Evolutionary conservation across 2,797 vertebrate species (phyloP).

Genomic region (Mormyrops attenuatus): DNA sequence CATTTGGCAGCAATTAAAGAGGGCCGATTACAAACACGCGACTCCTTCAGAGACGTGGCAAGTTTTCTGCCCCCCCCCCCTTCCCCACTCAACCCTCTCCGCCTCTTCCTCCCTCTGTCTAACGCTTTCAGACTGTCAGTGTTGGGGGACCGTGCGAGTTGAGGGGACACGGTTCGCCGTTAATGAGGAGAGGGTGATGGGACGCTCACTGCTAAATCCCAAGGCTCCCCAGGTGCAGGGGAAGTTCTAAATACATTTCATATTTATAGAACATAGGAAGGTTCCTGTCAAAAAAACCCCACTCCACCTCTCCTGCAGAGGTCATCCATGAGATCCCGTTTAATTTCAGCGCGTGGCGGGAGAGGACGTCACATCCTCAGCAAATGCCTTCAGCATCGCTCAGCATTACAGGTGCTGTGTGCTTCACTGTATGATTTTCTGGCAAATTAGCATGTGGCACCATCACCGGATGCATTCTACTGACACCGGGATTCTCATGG

Average conservation of each 20-base stretch:
- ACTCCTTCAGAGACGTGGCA: conserved; percentile 5
- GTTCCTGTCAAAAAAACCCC: neutral
- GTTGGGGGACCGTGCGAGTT: neutral
- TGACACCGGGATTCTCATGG: neutral
- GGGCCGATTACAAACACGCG: conserved; percentile 14
- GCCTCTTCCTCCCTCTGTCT: neutral
- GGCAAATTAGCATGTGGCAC: neutral
- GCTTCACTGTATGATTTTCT: neutral
- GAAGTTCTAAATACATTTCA: conserved; percentile 12
- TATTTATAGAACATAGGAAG: neutral
- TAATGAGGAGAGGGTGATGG: conserved; percentile 19
- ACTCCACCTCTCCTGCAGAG: neutral
- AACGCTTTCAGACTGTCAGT: conserved; percentile 18
- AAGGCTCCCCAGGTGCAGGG: neutral
- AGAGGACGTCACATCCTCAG: neutral
- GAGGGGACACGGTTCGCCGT: neutral
- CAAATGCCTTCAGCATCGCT: neutral
- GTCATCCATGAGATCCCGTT: neutral
- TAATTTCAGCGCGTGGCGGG: neutral
- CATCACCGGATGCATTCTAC: neutral
- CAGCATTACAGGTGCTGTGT: neutral
- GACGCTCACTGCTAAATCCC: conserved; percentile 2
- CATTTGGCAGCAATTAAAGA: conserved; percentile 23
- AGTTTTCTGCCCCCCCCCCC: neutral
- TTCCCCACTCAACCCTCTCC: neutral